Evolutionary conservation across 2,888 invertebrate genomes (phyloP), one percentile per base, ranked within the genome.

Genomic region (Uropetala carovei): DNA sequence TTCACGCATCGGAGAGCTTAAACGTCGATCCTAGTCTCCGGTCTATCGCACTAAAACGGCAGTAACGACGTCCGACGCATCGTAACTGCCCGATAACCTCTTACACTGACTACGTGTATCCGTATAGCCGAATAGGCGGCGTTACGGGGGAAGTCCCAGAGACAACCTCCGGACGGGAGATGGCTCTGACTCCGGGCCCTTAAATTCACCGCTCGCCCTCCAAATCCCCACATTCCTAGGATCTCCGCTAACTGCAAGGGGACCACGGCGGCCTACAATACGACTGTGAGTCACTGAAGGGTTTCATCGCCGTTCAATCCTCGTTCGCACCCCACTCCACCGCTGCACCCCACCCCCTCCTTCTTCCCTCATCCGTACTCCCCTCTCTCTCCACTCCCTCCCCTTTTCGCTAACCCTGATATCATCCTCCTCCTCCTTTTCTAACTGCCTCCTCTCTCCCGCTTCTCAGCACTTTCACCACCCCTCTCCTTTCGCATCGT

Each of bases 261-360:
- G 43, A 86, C 85, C 82, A 27, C 27, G 60, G 27, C 60, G 59
- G 30, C 89, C n/a, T 43, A 86, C 43, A 89, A 68, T 68, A 64
- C 89, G 89, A 86, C 86, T 59, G 27, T 22, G 86, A 89, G 56
- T 89, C 89, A 89, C 89, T n/a, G 64, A 58, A 43, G 64, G 89
- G 89, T 11, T 64, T 68, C 89, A 60, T n/a, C 22, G 43, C 89
- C 68, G 64, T 89, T 68, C 64, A 89, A 89, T 89, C 89, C 60
- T 60, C 27, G 86, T 27, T 60, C 60, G n/a, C 59, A 27, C 60
- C 30, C 30, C 30, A 27, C 16, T 60, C 86, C 86, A 14, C 86
- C 86, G 4, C 86, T 16, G 9, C 59, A 16, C n/a, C 60, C 16
- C 60, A 16, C 85, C 16, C 57, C 60, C 16, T 59, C 14, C 85